phyloP scores from a whole-genome alignment of 1,140 invertebrate genomes.

The Panulirus ornatus region DNA sequence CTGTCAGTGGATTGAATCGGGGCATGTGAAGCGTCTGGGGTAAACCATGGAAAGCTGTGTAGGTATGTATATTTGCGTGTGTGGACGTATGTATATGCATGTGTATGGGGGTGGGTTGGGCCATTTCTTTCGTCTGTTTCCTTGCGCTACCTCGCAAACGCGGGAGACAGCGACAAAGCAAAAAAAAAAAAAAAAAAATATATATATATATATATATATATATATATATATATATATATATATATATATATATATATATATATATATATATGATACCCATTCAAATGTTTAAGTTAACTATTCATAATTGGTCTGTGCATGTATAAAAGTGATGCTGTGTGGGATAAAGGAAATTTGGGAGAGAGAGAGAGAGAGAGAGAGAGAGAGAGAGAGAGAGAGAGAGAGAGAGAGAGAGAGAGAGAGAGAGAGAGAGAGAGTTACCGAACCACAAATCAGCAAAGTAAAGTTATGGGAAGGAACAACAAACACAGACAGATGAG shows the following conservation, averaged over 20 bases:
- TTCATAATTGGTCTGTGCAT: no score
- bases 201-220: conserved; percentile 20
- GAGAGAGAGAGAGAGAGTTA: background rate
- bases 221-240: conserved; percentile 20
- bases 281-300: no score
- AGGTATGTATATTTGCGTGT: no score
- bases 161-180: background rate
- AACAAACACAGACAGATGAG: background rate
- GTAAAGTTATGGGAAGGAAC: no score
- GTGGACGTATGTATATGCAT: no score
- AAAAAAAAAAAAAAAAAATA: background rate
- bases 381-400: background rate
- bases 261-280: conserved; percentile 4
- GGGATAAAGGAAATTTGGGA: background rate
- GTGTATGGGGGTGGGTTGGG: no score
- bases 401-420: conserved; percentile 36
- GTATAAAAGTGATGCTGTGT: no score
- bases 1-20: no score
- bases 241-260: conserved; percentile 20
- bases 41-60: no score
- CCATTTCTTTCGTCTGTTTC: no score
- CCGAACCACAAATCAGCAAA: background rate
- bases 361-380: background rate
- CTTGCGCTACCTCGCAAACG: no score
- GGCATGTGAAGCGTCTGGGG: no score